Percentiles rank a stretch among this genome's conserved stretches.
Conservation (phyloP, 2,888 invertebrate genomes). For the Scaptomyza flava region DNA sequence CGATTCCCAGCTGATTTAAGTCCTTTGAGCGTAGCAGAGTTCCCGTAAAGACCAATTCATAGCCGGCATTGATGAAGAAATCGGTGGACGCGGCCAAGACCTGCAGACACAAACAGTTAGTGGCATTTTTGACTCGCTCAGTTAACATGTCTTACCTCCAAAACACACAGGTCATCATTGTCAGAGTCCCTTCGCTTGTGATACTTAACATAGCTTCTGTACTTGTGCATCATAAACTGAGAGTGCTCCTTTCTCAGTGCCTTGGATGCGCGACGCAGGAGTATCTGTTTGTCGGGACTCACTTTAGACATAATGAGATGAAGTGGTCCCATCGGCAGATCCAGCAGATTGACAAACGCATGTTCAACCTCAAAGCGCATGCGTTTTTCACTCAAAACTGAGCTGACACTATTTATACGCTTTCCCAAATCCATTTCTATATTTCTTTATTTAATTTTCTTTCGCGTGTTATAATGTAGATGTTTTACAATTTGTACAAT, state of each 20-base stretch:
- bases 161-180: background rate
- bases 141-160: slow-evolving; percentile 16
- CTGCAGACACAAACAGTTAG: slow-evolving; percentile 15
- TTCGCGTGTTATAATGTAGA: background rate
- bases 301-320: slow-evolving; percentile 35
- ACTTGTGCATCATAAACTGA: slow-evolving; percentile 26
- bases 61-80: slow-evolving; percentile 69
- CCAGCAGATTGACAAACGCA: slow-evolving; percentile 1
- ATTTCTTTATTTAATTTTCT: background rate
- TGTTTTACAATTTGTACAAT: background rate
- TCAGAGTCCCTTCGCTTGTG: background rate
- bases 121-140: no score
- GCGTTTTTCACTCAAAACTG: slow-evolving; percentile 6
- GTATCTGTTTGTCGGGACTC: slow-evolving; percentile 1
- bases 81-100: slow-evolving; percentile 67
- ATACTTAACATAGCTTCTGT: background rate
- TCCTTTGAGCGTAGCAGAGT: slow-evolving; percentile 52
- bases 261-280: slow-evolving; percentile 10
- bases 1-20: slow-evolving; percentile 50
- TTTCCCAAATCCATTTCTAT: slow-evolving; percentile 21
- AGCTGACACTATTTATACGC: slow-evolving; percentile 1
- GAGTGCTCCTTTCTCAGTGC: slow-evolving; percentile 18
- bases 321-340: slow-evolving; percentile 39
- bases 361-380: background rate
- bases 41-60: slow-evolving; percentile 66